Evolutionary conservation across 2,113 vertebrate species (phyloP), one percentile per base, ranked within the genome.

Genomic region (Phalacrocorax carbo): DNA sequence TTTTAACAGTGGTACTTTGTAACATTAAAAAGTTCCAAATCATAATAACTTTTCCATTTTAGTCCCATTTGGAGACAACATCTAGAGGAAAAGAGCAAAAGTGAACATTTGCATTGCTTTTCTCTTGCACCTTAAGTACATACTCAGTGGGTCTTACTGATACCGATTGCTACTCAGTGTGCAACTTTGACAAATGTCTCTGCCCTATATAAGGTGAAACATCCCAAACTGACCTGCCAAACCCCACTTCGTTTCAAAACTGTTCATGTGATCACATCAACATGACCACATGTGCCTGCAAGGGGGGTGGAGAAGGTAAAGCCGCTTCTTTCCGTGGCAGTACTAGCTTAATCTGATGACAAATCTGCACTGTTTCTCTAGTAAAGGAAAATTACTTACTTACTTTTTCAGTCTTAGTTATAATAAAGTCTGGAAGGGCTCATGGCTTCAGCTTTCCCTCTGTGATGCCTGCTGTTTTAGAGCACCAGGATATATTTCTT

Each of bases 251-350:
- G 54, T 17, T 87, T 71, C 72, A 30, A 17, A 44, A 40, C 60
- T 51, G 0, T 27, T 58, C 7, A 6, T 48, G 66, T 34, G 13
- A 57, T 57, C 29, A 5, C 68, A 34, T 25, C 2, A 1, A 13
- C 15, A 17, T 30, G 54, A 55, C 15, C 60, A 60, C 13, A 1
- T 14, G 25, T 17, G 21, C 61, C 68, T 54, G 30, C 48, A 19
- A 25, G 36, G 15, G 27, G 9, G 2, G 3, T 13, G 13, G 11
- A 20, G 42, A 57, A 85, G 80, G 38, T 61, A 57, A 38, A 55
- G 22, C 26, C 0, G 0, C 36, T 38, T 68, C 42, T 55, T 38
- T 52, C 52, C 0, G 0, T 40, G 54, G 20, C 52, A 21, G 32
- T 17, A 34, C 11, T 20, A 23, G 29, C 30, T 68, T 66, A 16